Percentiles rank a stretch among this genome's conserved stretches.
These are phyloP conservation scores for Aurelia aurita DNA, from an alignment of 30 jellyfish, hydroid and myxozoan genomes.

Conservation along the genomic window DNA sequence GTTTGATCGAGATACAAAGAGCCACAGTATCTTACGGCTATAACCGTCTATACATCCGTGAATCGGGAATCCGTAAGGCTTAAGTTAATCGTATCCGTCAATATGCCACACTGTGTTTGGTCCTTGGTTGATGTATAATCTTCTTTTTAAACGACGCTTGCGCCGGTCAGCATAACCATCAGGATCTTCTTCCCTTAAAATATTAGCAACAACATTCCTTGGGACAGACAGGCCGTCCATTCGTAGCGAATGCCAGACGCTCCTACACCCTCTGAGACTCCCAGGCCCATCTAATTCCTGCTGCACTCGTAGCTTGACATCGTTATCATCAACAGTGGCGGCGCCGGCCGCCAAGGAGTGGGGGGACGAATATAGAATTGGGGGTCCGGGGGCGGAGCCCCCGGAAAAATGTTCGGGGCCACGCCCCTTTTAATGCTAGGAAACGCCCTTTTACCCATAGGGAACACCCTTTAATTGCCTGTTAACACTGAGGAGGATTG, in stretches of 20 bases:
- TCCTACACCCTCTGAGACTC: slow-evolving; percentile 33
- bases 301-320: not conserved
- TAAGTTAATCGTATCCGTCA: not conserved
- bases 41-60: not conserved
- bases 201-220: not conserved
- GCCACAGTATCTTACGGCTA: too few species aligned
- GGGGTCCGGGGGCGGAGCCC: too few species aligned
- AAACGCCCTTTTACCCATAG: too few species aligned
- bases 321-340: not conserved
- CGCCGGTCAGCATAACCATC: slow-evolving; percentile 12
- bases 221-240: slow-evolving; percentile 59
- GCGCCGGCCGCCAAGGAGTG: too few species aligned
- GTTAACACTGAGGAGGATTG: too few species aligned
- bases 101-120: not conserved
- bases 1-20: not conserved
- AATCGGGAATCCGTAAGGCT: too few species aligned
- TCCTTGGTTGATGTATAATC: too few species aligned
- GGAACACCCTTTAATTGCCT: too few species aligned
- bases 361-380: too few species aligned
- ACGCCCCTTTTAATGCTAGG: too few species aligned
- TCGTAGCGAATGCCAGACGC: slow-evolving; percentile 43
- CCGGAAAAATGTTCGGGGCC: too few species aligned
- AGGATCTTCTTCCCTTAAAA: slow-evolving; percentile 37
- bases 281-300: slow-evolving; percentile 31
- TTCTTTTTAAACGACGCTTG: too few species aligned